Base-by-base conservation (phyloP, 2,113 vertebrate species). In the Elephas maximus region DNA sequence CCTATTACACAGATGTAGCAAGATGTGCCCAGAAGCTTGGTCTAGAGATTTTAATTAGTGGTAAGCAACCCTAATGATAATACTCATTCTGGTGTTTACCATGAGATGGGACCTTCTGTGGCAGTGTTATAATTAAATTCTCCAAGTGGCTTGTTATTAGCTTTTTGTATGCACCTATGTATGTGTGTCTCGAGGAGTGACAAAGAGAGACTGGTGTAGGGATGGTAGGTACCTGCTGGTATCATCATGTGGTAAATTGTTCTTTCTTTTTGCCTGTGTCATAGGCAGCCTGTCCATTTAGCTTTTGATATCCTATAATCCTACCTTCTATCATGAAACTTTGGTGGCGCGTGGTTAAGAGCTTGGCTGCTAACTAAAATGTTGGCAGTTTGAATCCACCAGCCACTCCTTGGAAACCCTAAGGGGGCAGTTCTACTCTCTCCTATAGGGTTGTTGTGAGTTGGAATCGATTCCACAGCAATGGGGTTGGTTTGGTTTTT, bases 21-120 rank as follows among this genome's bases (percentile, higher is more conserved):
- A 53, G 86, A 91, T 86, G 88, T 91, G 87, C 69, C 69, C 44
- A 33, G 95, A 97, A 95, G 93, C 74, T 37, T 51, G 76, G 89
- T 86, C 86, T 69, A 51, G 73, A 81, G 77, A 91, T 89, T 82
- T 85, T 95, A 73, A 87, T 95, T 74, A 96, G 91, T 60, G 30
- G 63, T 96, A 90, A 85, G 62, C 53, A 93, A 28, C 44, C 74
- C 90, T 83, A 84, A 84, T 80, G 69, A 71, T 71, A 26, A 26
- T 2, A 30, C 67, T 84, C 51, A 21, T 24, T 87, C 71, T 69
- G 53, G 69, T 81, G 80, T 86, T 88, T 65, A 51, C 78, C 65
- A 1, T 79, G 37, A 2, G 17, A 5, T 48, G 14, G 53, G 21
- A 48, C 84, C 73, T 57, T 74, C 60, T 93, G 76, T 77, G 73